phyloP scores from a whole-genome alignment of 2,888 invertebrate species.

The Eilema griseolum region DNA sequence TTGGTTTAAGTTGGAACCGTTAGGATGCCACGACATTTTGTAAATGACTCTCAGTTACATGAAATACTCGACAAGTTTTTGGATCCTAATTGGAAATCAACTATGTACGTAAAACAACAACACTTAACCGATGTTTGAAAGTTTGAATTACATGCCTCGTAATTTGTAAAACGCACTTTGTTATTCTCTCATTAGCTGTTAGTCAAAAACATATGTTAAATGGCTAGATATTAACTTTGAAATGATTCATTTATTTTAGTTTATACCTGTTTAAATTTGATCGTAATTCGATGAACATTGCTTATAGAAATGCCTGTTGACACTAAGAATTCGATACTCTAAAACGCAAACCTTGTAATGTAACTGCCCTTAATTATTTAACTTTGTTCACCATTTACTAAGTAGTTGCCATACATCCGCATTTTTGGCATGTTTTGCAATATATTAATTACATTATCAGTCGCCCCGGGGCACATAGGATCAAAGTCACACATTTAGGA shows the following conservation, averaged over 20 bases:
- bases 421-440: too few species aligned
- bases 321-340: too few species aligned
- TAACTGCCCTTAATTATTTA: too few species aligned
- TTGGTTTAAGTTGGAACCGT: conserved; percentile 64
- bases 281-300: too few species aligned
- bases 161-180: conserved; percentile 54
- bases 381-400: too few species aligned
- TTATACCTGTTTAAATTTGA: too few species aligned
- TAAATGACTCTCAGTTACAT: conserved; percentile 67
- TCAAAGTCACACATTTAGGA: conserved; percentile 21
- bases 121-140: conserved; percentile 55
- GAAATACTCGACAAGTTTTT: conserved; percentile 73
- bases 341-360: too few species aligned
- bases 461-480: conserved; percentile 11
- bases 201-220: conserved; percentile 32
- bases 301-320: too few species aligned
- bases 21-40: conserved; percentile 64
- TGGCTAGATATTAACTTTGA: neutral
- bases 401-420: too few species aligned
- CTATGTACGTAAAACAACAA: conserved; percentile 65
- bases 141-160: conserved; percentile 47
- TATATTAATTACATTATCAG: conserved; percentile 13
- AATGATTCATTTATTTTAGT: neutral
- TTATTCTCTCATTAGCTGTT: conserved; percentile 48
- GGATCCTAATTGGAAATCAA: conserved; percentile 75